Conservation (phyloP, 2,113 vertebrate species). For the Asarcornis scutulata region DNA sequence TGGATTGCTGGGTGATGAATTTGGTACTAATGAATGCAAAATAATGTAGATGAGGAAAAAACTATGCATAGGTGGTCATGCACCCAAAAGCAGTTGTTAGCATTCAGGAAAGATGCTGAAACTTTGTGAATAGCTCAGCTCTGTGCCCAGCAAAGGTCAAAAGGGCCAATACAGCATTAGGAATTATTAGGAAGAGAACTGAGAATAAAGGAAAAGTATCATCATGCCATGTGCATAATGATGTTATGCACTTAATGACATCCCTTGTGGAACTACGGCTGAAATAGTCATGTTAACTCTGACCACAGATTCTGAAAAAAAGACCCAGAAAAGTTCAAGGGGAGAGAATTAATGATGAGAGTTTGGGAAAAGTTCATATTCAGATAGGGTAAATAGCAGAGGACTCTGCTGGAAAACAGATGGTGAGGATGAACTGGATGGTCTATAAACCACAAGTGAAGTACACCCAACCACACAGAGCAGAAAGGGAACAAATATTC, state of each 20-base stretch:
- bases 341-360: background rate
- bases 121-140: background rate
- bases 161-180: background rate
- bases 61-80: background rate
- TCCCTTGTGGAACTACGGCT: background rate
- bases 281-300: background rate
- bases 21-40: background rate
- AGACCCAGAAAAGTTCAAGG: background rate
- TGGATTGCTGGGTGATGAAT: background rate
- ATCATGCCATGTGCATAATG: background rate
- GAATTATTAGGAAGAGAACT: background rate
- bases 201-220: background rate
- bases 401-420: background rate
- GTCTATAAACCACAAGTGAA: background rate
- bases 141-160: background rate
- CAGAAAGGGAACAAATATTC: background rate
- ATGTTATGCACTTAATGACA: background rate
- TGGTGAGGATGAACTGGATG: background rate
- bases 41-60: conserved; percentile 1
- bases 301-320: background rate
- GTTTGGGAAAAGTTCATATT: background rate
- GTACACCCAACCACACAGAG: background rate
- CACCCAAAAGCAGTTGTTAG: background rate
- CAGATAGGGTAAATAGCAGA: background rate
- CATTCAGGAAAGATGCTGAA: background rate